Evolutionary conservation across 2,113 vertebrate genomes (phyloP).

Genomic region (Regulus satrapa): DNA sequence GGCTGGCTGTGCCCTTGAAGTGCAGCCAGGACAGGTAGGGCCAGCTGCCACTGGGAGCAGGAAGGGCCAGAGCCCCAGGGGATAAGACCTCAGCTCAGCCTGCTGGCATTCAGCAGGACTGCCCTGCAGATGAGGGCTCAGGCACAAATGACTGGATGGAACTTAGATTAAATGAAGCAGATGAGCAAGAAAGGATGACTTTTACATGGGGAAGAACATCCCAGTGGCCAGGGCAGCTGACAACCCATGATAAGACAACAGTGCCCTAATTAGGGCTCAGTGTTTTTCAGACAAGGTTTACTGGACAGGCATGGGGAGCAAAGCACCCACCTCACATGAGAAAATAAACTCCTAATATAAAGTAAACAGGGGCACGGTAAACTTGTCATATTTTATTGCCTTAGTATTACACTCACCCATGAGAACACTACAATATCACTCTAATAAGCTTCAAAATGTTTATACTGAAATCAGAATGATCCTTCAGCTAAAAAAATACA

Average conservation of each 20-base stretch:
- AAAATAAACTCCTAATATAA: background rate
- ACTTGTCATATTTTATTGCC: background rate
- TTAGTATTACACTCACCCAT: background rate
- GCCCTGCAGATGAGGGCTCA: background rate
- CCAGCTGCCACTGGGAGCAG: background rate
- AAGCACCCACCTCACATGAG: background rate
- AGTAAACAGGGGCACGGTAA: background rate
- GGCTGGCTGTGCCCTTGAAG: background rate
- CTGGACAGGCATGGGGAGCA: background rate
- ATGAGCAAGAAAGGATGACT: background rate
- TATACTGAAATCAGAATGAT: background rate
- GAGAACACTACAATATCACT: background rate
- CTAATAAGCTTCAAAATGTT: background rate
- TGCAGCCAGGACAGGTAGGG: background rate
- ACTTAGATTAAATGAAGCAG: background rate
- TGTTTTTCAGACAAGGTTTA: background rate
- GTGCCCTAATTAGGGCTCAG: fast-evolving
- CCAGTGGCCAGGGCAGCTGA: background rate
- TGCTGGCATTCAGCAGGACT: background rate
- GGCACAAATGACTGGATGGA: background rate
- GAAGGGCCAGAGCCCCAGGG: background rate
- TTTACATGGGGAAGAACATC: background rate
- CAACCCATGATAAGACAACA: background rate
- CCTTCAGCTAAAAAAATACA: background rate
- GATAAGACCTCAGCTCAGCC: background rate